Evolutionary conservation across 2,888 invertebrate genomes (phyloP).

Genomic region (Graphium colonna): DNA sequence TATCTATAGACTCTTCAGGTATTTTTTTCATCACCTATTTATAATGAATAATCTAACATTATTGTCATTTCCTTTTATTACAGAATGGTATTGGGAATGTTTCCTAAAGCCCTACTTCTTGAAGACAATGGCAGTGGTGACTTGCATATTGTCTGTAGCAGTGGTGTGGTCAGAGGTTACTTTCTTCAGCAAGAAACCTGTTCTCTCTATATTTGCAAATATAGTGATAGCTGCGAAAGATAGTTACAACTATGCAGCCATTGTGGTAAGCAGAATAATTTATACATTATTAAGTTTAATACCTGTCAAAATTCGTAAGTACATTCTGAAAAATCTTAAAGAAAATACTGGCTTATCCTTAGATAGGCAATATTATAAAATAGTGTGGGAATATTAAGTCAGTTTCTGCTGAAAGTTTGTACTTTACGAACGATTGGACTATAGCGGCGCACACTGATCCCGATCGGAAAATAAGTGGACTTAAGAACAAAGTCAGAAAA

Average conservation of each 20-base stretch:
- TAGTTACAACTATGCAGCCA: constrained; percentile 94
- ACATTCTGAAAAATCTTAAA: too few species aligned
- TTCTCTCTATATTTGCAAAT: constrained; percentile 97
- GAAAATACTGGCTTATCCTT: too few species aligned
- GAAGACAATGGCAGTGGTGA: constrained; percentile 84
- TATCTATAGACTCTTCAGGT: too few species aligned
- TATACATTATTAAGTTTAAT: too few species aligned
- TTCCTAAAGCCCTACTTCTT: constrained; percentile 87
- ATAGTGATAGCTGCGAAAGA: constrained; percentile 90
- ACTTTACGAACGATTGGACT: too few species aligned
- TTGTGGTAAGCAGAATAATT: constrained; percentile 84
- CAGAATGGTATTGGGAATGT: constrained; percentile 99
- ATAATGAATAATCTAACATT: neutral
- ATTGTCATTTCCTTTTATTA: constrained; percentile 23
- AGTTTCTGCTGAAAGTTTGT: too few species aligned
- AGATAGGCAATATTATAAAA: too few species aligned
- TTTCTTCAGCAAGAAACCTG: constrained; percentile 95
- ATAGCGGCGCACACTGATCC: too few species aligned
- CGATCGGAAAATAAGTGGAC: too few species aligned
- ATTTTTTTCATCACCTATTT: constrained; percentile 34
- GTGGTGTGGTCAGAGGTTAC: constrained; percentile 99
- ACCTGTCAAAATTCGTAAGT: too few species aligned
- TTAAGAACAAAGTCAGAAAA: too few species aligned
- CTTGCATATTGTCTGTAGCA: constrained; percentile 89
- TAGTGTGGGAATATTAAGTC: too few species aligned